phyloP scores from a whole-genome alignment of 2,888 invertebrate species.

The Tetramorium bicarinatum region DNA sequence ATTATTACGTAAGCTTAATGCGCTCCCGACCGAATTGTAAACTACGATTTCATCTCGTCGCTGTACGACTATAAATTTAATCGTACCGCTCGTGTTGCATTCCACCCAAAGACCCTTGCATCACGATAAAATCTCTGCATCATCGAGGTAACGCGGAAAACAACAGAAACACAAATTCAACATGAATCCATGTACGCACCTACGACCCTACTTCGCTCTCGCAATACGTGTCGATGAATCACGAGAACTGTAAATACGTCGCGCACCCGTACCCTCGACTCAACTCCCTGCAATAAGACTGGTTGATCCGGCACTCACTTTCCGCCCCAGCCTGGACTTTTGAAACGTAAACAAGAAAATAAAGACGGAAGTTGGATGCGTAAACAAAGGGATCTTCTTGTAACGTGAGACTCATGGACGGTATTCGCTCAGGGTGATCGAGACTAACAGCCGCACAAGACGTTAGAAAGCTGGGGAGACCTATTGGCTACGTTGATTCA shows the following conservation, averaged over 20 bases:
- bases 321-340: slow-evolving; percentile 26
- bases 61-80: slow-evolving; percentile 8
- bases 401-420: slow-evolving; percentile 9
- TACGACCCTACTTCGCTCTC: slow-evolving; percentile 1
- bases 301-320: slow-evolving; percentile 39
- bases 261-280: not conserved
- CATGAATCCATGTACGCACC: slow-evolving; percentile 1
- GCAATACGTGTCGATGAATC: slow-evolving; percentile 52
- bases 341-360: slow-evolving; percentile 62
- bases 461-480: not conserved
- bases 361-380: slow-evolving; percentile 56
- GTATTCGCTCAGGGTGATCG: slow-evolving; percentile 15
- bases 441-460: not conserved
- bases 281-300: slow-evolving; percentile 42
- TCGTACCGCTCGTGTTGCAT: not conserved
- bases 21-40: slow-evolving; percentile 1
- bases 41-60: slow-evolving; percentile 12
- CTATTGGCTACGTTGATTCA: not conserved
- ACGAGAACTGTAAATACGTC: slow-evolving; percentile 43
- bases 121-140: slow-evolving; percentile 28
- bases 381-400: slow-evolving; percentile 67
- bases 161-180: slow-evolving; percentile 45
- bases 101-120: slow-evolving; percentile 11
- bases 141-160: slow-evolving; percentile 25
- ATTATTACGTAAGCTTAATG: not conserved